Percentiles rank a stretch among this genome's conserved stretches.
These are phyloP conservation scores for Cotesia glomerata DNA, from an alignment of 1,140 invertebrate genomes.

Conservation along the genomic window DNA sequence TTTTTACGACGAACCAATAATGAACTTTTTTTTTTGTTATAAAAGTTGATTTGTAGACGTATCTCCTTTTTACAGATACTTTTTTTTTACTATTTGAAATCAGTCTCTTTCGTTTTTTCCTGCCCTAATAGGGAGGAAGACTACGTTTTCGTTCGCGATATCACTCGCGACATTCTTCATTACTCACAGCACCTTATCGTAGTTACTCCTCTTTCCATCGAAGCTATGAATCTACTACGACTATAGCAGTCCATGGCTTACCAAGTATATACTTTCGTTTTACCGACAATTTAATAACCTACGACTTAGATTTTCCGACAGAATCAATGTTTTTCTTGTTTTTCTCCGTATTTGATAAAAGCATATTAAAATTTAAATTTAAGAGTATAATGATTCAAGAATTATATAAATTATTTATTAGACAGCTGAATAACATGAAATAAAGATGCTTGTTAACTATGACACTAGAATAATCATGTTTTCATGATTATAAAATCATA, in stretches of 20 bases:
- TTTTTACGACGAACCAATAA: slow-evolving; percentile 62
- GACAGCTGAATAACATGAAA: too few species aligned
- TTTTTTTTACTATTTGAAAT: slow-evolving; percentile 15
- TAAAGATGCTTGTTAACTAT: too few species aligned
- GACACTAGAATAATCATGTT: too few species aligned
- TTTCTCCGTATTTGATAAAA: background rate
- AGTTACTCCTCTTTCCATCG: slow-evolving; percentile 19
- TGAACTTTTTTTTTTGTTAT: slow-evolving; percentile 58
- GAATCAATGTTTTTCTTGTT: background rate
- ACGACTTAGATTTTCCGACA: background rate
- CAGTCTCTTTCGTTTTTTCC: background rate
- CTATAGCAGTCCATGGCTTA: background rate
- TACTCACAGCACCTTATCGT: slow-evolving; percentile 43
- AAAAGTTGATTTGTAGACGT: slow-evolving; percentile 61
- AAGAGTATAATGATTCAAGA: too few species aligned
- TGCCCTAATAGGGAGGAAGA: slow-evolving; percentile 39
- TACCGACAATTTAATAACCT: background rate
- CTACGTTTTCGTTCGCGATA: slow-evolving; percentile 58
- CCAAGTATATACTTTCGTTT: background rate
- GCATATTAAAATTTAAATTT: too few species aligned
- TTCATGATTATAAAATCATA: too few species aligned
- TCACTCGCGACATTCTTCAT: slow-evolving; percentile 63
- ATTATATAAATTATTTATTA: too few species aligned
- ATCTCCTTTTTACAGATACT: slow-evolving; percentile 31
- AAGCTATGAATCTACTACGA: background rate